Conservation (phyloP, 2,113 vertebrate species). For the Hippocampus zosterae region DNA sequence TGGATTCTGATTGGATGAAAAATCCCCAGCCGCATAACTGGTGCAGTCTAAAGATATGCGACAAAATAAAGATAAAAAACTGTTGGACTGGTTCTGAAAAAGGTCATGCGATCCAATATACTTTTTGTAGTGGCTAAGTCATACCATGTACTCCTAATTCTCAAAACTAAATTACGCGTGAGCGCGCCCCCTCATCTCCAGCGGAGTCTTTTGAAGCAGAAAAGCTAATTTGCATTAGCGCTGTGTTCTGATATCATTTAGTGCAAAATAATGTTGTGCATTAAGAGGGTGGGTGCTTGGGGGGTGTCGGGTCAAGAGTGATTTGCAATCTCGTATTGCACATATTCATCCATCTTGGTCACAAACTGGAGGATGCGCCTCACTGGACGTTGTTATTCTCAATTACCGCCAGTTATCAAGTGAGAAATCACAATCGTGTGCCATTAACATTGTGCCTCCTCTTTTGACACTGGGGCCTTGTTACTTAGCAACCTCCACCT, state of each 20-base stretch:
- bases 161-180: neutral
- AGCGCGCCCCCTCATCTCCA: neutral
- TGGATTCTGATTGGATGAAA: neutral
- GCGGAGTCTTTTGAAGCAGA: slow-evolving; percentile 17
- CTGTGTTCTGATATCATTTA: slow-evolving; percentile 13
- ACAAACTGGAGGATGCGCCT: neutral
- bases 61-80: neutral
- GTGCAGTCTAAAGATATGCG: neutral
- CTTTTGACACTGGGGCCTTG: neutral
- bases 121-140: neutral
- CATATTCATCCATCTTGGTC: neutral
- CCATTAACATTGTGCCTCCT: neutral
- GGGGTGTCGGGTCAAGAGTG: neutral
- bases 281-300: neutral
- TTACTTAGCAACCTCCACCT: slow-evolving; percentile 1
- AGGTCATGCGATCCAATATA: neutral
- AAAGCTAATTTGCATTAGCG: slow-evolving; percentile 24
- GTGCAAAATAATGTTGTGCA: neutral
- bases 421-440: slow-evolving; percentile 24
- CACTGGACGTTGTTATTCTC: neutral
- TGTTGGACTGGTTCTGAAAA: neutral
- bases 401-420: slow-evolving; percentile 8
- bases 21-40: neutral
- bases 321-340: neutral
- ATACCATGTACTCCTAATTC: neutral